phyloP scores from a whole-genome alignment of 2,113 vertebrate genomes.

The Trochalopteron elliotii region DNA sequence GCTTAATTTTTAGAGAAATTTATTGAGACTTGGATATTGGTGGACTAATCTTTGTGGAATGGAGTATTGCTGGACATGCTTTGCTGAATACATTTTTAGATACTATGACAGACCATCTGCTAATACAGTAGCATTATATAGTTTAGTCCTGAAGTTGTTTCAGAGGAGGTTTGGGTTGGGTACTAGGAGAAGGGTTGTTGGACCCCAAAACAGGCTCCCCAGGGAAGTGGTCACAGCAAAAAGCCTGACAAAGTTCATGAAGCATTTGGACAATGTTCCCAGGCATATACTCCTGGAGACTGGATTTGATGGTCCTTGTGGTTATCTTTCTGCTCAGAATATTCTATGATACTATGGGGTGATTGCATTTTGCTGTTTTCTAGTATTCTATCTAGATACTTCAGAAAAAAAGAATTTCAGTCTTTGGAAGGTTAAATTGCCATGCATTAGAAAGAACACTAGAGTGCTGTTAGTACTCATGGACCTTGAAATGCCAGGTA shows the following conservation, averaged over 20 bases:
- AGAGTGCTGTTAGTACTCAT: not conserved
- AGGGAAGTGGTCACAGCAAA: not conserved
- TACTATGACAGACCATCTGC: not conserved
- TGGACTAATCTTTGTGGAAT: not conserved
- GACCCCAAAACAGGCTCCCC: not conserved
- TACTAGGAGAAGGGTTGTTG: not conserved
- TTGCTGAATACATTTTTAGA: not conserved
- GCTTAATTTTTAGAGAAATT: not conserved
- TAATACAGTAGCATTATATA: not conserved
- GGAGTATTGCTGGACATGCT: not conserved
- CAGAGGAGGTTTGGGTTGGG: not conserved
- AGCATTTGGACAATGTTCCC: not conserved
- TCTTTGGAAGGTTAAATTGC: not conserved
- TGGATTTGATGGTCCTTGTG: not conserved
- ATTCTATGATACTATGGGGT: not conserved
- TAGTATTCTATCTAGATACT: not conserved
- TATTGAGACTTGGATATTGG: not conserved
- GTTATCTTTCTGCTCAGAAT: not conserved
- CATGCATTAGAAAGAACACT: not conserved
- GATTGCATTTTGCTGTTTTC: not conserved
- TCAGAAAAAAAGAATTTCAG: not conserved
- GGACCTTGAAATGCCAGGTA: not conserved
- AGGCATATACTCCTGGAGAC: not conserved
- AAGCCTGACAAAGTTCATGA: not conserved
- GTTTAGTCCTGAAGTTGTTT: not conserved